Evolutionary conservation across 2,888 invertebrate genomes (phyloP), one percentile per base, ranked within the genome.

Genomic region (Sycophila texana): DNA sequence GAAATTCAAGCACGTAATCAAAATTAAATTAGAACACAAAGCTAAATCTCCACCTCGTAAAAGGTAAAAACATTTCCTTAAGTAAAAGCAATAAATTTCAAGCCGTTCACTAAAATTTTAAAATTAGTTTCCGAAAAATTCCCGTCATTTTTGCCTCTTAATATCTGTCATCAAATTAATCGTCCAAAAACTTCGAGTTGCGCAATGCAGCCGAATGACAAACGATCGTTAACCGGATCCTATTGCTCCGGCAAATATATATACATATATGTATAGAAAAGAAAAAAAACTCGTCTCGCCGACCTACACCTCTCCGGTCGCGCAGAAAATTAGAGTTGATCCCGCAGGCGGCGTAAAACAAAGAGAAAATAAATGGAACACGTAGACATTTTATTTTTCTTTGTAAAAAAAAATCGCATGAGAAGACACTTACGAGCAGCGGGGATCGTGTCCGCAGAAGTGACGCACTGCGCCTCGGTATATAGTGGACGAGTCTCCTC

Each of bases 371-470:
- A 79, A 30, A 61, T 66, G 49, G 39, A 39, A 39, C 39, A 1
- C 39, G 39, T 39, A 7, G 7, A 39, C 10, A 7, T 39, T 39
- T 39, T 39, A 39, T 39, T 10, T 10, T 10, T 39, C 39, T 39
- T 39, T 39, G 10, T 10, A 39, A 10, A 39, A 39, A 39, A 26
- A 26, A 26, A 39, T 39, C 30, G n/a, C 61, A n/a, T n/a, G n/a
- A 3, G 26, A 30, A 49, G 49, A 68, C 85, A 91, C 92, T 92
- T 90, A 94, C 93, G 90, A 91, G 88, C 94, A 94, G 80, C 91
- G 89, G 26, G 89, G 86, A 84, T 93, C 91, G 80, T 94, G 93
- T 22, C 94, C 94, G 84, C 94, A 94, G 86, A 94, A 94, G 86
- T 93, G 93, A 0, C 94, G 92, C 82, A 94, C 92, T 12, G 92